Evolutionary conservation across 2,113 vertebrate species (phyloP), one percentile per base, ranked within the genome.

Genomic region (Conger conger): DNA sequence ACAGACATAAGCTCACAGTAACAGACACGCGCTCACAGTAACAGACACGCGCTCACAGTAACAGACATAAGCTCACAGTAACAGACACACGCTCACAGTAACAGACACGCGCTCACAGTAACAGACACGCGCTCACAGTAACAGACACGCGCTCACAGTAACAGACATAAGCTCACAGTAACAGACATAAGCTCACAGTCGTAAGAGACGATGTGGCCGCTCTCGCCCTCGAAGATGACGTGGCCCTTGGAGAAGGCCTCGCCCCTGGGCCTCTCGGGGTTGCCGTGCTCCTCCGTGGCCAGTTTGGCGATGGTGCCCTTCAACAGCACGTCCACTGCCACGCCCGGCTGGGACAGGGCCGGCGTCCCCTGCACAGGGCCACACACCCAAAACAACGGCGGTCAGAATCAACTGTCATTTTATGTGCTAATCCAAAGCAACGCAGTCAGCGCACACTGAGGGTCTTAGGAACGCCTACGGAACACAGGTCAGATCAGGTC

Each of bases 181-280:
- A 63, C 18, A 63, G 57, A 23, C 1, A 27, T 63, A 53, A 5
- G 94, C 96, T 96, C 92, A 99, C 98, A 94, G 45, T 99, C 98
- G 13, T 97, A 99, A 16, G 98, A 98, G 9, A 99, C 93, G 87
- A 99, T 98, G 88, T 99, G 98, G 76, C 98, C 98, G 84, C 95
- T 98, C 91, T 98, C 98, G 90, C 98, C 97, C 94, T 99, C 98
- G 81, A 98, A 99, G 89, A 99, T 99, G 86, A 99, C 97, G 15
- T 98, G 98, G 90, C 96, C 97, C 93, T 99, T 99, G 90, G 97
- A 92, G 79, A 96, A 83, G 57, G 96, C 93, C 87, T 99, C 98
- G 35, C 96, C 97, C 17, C 97, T 92, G 86, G 94, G 87, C 89
- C 98, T 99, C 80, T 99, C 98, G 1, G 96, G 95, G 89, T 94